These are phyloP conservation scores for Hololepta plana DNA, from an alignment of 2,888 invertebrate genomes.

Conservation along the genomic window DNA sequence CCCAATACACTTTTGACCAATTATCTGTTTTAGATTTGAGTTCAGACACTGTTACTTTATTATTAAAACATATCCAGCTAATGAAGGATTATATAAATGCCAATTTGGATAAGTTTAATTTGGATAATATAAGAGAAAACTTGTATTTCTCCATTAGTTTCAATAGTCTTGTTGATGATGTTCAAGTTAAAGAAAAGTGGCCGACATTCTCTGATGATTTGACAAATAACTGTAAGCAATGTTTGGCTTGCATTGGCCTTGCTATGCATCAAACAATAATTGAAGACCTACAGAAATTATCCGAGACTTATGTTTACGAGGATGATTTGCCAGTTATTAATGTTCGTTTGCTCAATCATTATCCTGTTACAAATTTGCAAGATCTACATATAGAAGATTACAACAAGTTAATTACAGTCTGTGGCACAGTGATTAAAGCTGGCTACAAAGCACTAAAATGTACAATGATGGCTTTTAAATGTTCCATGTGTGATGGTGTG, in stretches of 20 bases:
- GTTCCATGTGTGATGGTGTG: constrained; percentile 43
- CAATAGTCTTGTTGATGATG: too few relatives aligned
- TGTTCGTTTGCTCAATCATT: constrained; percentile 42
- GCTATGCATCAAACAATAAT: constrained; percentile 57
- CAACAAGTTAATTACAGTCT: constrained; percentile 51
- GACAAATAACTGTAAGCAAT: constrained; percentile 42
- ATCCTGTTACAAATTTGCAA: constrained; percentile 45
- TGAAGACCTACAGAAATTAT: constrained; percentile 18
- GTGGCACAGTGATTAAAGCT: constrained; percentile 72
- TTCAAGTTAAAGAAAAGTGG: too few relatives aligned
- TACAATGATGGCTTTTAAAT: constrained; percentile 61
- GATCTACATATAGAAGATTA: constrained; percentile 30
- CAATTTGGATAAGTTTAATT: too few relatives aligned
- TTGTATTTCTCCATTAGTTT: too few relatives aligned
- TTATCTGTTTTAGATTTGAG: too few relatives aligned
- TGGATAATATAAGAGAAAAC: too few relatives aligned
- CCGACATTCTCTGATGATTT: constrained; percentile 34
- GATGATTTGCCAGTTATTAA: constrained; percentile 29
- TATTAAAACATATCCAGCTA: too few relatives aligned
- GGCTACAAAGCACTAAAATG: constrained; percentile 55
- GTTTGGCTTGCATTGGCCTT: constrained; percentile 52
- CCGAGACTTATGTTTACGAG: constrained; percentile 5
- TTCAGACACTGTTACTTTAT: too few relatives aligned
- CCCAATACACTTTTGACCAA: too few relatives aligned
- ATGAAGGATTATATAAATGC: too few relatives aligned